Evolutionary conservation across 2,888 invertebrate genomes (phyloP).

Genomic region (Rhopalosiphum nymphaeae): DNA sequence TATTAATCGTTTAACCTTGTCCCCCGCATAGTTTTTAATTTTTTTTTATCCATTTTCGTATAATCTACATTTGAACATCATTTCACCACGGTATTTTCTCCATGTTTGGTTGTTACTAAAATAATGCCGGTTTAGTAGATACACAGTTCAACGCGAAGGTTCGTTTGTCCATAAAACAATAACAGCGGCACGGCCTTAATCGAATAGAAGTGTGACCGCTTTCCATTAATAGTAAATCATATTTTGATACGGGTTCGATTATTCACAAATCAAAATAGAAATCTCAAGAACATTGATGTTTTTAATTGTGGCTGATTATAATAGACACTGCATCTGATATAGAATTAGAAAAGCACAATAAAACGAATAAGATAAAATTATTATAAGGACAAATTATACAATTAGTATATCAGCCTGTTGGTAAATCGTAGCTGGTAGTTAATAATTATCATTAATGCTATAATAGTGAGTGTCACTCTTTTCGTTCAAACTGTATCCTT

Average conservation of each 20-base stretch:
- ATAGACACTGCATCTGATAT: background rate
- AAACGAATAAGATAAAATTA: background rate
- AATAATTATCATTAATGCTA: background rate
- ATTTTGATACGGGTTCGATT: slow-evolving; percentile 35
- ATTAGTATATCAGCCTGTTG: background rate
- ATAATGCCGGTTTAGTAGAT: background rate
- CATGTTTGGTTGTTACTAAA: slow-evolving; percentile 38
- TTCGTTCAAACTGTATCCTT: too few species aligned
- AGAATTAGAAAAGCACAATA: background rate
- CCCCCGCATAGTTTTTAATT: background rate
- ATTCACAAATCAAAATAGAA: slow-evolving; percentile 42
- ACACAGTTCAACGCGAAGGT: slow-evolving; percentile 14
- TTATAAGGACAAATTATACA: background rate
- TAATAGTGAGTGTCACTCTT: too few species aligned
- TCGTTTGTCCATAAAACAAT: slow-evolving; percentile 42
- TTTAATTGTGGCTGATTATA: background rate
- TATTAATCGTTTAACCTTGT: slow-evolving; percentile 9
- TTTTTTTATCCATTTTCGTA: background rate
- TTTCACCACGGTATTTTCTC: background rate
- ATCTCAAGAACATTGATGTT: slow-evolving; percentile 31
- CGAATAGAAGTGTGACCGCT: slow-evolving; percentile 52
- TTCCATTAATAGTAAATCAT: slow-evolving; percentile 35
- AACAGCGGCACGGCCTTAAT: slow-evolving; percentile 25
- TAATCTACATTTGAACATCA: background rate
- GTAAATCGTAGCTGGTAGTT: background rate